phyloP scores from a whole-genome alignment of 2,797 vertebrate genomes.

The Phoebastria nigripes region DNA sequence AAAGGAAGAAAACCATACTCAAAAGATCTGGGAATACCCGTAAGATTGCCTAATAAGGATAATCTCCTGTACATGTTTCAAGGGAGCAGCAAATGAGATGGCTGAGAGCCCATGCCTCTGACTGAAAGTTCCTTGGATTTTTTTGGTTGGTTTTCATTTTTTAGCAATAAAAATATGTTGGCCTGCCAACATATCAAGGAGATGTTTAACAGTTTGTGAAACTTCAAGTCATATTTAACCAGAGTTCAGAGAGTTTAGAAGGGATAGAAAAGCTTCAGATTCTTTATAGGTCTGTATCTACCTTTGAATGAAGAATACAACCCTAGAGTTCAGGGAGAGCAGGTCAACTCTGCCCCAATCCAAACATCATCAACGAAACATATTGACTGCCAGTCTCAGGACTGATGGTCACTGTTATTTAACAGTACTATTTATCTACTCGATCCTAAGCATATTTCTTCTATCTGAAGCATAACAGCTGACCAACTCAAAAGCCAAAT shows the following conservation, averaged over 20 bases:
- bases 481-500: background rate
- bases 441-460: background rate
- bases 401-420: background rate
- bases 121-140: conserved; percentile 22
- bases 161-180: background rate
- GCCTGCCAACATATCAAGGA: background rate
- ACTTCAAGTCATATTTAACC: background rate
- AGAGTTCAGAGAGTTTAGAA: background rate
- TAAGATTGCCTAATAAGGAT: conserved; percentile 60
- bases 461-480: background rate
- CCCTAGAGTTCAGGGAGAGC: background rate
- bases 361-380: background rate
- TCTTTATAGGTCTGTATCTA: background rate
- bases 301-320: background rate
- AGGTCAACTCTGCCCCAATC: background rate
- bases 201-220: background rate
- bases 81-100: conserved; percentile 35
- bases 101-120: conserved; percentile 8
- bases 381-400: background rate
- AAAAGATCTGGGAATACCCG: background rate
- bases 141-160: background rate
- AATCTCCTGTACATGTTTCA: conserved; percentile 35
- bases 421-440: background rate
- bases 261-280: background rate
- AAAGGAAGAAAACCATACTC: conserved; percentile 31